A percentile compares a stretch with the other conserved stretches of the same genome.
phyloP scores from a whole-genome alignment of 2,113 vertebrate genomes.

The Charadrius vociferus region DNA sequence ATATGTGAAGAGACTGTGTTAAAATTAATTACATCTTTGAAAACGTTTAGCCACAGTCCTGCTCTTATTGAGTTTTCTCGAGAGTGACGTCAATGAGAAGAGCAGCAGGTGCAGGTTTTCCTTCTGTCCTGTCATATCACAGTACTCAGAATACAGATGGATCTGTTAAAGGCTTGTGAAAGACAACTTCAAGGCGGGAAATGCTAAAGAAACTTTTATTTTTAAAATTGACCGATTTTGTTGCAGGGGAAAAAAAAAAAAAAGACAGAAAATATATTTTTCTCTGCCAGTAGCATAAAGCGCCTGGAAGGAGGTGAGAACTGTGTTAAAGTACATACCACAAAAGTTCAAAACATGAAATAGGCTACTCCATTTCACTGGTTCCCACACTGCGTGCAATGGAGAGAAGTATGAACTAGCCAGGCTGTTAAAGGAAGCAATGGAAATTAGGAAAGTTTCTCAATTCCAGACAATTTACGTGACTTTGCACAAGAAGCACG shows the following conservation, averaged over 20 bases:
- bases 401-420: neutral
- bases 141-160: neutral
- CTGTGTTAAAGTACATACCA: neutral
- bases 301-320: neutral
- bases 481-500: neutral
- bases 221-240: neutral
- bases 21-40: slow-evolving; percentile 25
- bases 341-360: neutral
- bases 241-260: no score
- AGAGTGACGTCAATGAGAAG: neutral
- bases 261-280: neutral
- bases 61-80: neutral
- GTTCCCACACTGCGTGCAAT: neutral
- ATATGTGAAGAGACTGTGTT: neutral
- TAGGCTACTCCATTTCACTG: neutral
- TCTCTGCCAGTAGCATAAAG: neutral
- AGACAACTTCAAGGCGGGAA: neutral
- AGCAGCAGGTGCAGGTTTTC: neutral
- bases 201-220: neutral
- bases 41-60: neutral
- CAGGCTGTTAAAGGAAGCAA: neutral
- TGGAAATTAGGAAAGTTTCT: neutral
- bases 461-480: neutral
- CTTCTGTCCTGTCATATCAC: neutral
- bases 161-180: neutral